Percentiles rank a stretch among this genome's conserved stretches.
Conservation (phyloP, 2,888 invertebrate species). For the Euphydryas editha region DNA sequence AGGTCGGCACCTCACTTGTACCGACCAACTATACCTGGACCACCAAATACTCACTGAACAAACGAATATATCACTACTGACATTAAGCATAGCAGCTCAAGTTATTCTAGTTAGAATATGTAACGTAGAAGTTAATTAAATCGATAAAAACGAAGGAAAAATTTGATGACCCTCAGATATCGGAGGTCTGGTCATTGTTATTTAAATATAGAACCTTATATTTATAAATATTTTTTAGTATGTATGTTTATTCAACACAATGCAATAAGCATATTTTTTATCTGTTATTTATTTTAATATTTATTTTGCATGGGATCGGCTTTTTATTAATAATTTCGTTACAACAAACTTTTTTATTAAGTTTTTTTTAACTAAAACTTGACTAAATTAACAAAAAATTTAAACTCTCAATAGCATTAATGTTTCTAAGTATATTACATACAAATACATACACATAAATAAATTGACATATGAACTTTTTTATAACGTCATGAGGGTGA, state of each 20-base stretch:
- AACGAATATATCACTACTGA: slow-evolving; percentile 38
- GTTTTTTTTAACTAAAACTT: too few relatives aligned
- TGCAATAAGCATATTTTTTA: neutral
- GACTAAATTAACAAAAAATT: too few relatives aligned
- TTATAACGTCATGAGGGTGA: too few relatives aligned
- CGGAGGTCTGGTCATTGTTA: slow-evolving; percentile 49
- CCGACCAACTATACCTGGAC: slow-evolving; percentile 56
- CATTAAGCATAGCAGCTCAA: slow-evolving; percentile 47
- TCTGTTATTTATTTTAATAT: neutral
- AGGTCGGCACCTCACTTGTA: slow-evolving; percentile 66
- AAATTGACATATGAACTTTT: too few relatives aligned
- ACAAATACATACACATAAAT: too few relatives aligned
- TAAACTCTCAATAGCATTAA: too few relatives aligned
- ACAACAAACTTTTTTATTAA: too few relatives aligned
- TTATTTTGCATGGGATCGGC: too few relatives aligned
- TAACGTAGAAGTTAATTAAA: slow-evolving; percentile 43
- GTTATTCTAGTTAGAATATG: slow-evolving; percentile 52
- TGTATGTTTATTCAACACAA: neutral
- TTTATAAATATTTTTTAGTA: neutral
- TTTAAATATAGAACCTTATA: slow-evolving; percentile 7
- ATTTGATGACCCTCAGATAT: slow-evolving; percentile 69
- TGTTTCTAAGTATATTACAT: too few relatives aligned
- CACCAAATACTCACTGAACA: slow-evolving; percentile 44
- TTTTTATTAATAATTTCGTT: too few relatives aligned
- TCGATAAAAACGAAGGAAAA: slow-evolving; percentile 56